Evolutionary conservation across 2,888 invertebrate genomes (phyloP), one percentile per base, ranked within the genome.

Genomic region (Parnassius orleans): DNA sequence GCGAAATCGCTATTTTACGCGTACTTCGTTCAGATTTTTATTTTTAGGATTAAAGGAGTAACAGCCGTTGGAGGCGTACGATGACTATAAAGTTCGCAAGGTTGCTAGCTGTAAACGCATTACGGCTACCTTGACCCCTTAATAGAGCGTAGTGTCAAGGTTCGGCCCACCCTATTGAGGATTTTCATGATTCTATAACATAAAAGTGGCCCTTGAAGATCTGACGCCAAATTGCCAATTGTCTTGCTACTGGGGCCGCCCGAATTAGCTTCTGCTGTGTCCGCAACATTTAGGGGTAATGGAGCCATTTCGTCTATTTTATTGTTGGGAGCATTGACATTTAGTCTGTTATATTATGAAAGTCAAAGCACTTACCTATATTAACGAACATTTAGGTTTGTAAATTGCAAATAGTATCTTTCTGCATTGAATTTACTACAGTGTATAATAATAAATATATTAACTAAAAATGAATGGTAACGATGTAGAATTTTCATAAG

Each of bases 121-220:
- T 82, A 83, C 73, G 72, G 72, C 69, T 71, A 75, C 86, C 86
- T 86, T 87, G 87, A 86, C 87, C 87, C 76, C 76, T 64, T 33
- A 33, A 68, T 66, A 76, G 68, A 68, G 69, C 67, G 73, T 73
- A 72, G 73, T 78, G 83, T 86, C 86, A 86, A 84, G 87, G 86
- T 72, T 70, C 72, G 66, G 66, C 66, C 70, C 73, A 71, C 68
- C 74, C 75, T 79, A 78, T 77, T 72, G 75, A 77, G 77, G 76
- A 71, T 78, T 76, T 76, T 73, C 74, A 74, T 72, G 65, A 73
- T 75, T 73, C 70, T 72, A 76, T 79, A 77, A 78, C 73, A 68
- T 69, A 71, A 67, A 67, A 69, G 60, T 65, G 63, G 60, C 71
- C 68, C 74, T 75, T 72, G 66, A 67, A 69, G 72, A 72, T 67